Evolutionary conservation across 1,140 invertebrate genomes (phyloP).

Genomic region (Agraylea sexmaculata): DNA sequence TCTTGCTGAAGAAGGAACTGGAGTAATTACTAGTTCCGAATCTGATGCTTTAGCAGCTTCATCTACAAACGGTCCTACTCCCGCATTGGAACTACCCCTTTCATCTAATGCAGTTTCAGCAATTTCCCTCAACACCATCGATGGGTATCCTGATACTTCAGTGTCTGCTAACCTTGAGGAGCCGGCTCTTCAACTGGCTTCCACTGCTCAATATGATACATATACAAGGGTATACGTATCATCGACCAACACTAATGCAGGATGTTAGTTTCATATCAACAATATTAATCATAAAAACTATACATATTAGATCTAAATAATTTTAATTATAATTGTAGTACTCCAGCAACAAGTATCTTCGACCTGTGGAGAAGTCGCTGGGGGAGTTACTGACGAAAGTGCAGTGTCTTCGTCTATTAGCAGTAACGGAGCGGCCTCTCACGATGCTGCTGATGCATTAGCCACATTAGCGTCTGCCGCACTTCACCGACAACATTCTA

Average conservation of each 20-base stretch:
- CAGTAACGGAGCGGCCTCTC: slow-evolving; percentile 27
- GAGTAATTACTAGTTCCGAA: slow-evolving; percentile 14
- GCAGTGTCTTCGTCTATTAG: slow-evolving; percentile 29
- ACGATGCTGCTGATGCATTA: slow-evolving; percentile 35
- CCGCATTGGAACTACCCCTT: too few relatives aligned
- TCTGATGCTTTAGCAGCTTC: too few relatives aligned
- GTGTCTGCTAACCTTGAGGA: not conserved
- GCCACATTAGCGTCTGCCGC: slow-evolving; percentile 40
- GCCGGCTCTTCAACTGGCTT: too few relatives aligned
- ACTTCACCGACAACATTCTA: slow-evolving; percentile 30
- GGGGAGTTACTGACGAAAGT: slow-evolving; percentile 19
- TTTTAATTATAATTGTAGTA: slow-evolving; percentile 16
- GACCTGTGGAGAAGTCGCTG: slow-evolving; percentile 21
- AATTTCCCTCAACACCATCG: too few relatives aligned
- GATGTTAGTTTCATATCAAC: not conserved
- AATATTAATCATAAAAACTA: too few relatives aligned
- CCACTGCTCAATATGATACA: not conserved
- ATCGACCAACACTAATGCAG: not conserved
- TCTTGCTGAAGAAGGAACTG: slow-evolving; percentile 7
- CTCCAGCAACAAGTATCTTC: slow-evolving; percentile 17
- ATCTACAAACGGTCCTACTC: too few relatives aligned
- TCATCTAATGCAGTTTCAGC: too few relatives aligned
- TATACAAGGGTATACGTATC: not conserved
- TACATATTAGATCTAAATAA: not conserved
- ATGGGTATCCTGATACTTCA: too few relatives aligned